Percentiles rank a stretch among this genome's conserved stretches.
Evolutionary conservation across 2,113 vertebrate species (phyloP).

Genomic region (Podilymbus podiceps): DNA sequence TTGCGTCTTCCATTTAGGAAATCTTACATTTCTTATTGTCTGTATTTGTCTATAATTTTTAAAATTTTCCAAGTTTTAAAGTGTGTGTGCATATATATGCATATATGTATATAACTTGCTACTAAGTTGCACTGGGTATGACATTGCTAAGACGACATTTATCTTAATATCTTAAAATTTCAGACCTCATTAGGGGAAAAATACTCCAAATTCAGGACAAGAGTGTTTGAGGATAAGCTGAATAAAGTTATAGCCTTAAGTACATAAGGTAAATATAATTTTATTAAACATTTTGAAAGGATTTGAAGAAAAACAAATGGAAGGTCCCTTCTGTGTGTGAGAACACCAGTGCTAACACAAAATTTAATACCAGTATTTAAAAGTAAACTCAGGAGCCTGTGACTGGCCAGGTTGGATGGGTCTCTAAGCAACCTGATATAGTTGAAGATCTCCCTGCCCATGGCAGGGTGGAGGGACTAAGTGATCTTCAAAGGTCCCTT

Average conservation of each 20-base stretch:
- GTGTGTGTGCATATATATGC: fast-evolving
- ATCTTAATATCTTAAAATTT: neutral
- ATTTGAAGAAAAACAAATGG: neutral
- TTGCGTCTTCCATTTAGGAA: neutral
- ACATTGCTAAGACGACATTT: neutral
- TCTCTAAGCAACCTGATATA: too few species aligned
- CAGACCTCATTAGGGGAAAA: neutral
- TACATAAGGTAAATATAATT: neutral
- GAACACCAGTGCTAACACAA: neutral
- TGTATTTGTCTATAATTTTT: neutral
- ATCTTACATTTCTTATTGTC: neutral
- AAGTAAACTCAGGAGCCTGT: neutral
- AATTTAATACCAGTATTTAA: neutral
- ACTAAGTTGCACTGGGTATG: neutral
- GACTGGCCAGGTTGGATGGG: too few species aligned
- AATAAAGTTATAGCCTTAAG: neutral
- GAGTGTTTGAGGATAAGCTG: neutral
- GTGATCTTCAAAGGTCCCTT: too few species aligned
- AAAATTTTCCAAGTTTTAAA: neutral
- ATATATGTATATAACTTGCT: neutral
- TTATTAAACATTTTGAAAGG: neutral
- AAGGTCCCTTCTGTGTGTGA: neutral
- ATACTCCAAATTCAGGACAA: neutral
- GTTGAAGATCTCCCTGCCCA: too few species aligned
- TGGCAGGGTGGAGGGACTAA: too few species aligned